phyloP scores from a whole-genome alignment of 2,797 vertebrate species.

The Alfaro cultratus region DNA sequence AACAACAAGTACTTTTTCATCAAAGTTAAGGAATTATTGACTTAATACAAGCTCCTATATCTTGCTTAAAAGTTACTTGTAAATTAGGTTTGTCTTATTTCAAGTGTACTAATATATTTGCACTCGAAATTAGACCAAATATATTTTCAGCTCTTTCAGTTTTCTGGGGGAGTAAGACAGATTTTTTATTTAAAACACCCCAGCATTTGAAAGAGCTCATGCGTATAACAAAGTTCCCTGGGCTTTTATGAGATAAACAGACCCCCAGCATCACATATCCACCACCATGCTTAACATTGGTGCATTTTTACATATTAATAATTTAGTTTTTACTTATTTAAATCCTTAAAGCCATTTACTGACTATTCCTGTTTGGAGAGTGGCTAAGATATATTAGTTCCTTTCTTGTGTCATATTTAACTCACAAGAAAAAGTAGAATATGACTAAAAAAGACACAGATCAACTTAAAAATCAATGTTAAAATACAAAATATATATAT shows the following conservation, averaged over 20 bases:
- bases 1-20: no score
- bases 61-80: no score
- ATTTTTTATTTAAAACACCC: neutral
- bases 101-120: no score
- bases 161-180: neutral
- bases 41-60: no score
- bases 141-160: neutral
- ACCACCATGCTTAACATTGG: neutral
- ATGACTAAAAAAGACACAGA: neutral
- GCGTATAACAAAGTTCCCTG: neutral
- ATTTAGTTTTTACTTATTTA: neutral
- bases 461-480: neutral
- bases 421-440: neutral
- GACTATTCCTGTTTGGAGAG: no score
- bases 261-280: neutral
- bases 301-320: neutral
- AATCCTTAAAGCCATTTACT: neutral
- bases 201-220: neutral
- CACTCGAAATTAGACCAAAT: no score
- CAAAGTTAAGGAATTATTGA: no score
- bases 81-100: no score
- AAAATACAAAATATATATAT: neutral
- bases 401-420: neutral
- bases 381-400: no score
- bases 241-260: neutral